Base-by-base conservation (phyloP, 1,140 invertebrate species). In the Ctenoplectra terminalis region DNA sequence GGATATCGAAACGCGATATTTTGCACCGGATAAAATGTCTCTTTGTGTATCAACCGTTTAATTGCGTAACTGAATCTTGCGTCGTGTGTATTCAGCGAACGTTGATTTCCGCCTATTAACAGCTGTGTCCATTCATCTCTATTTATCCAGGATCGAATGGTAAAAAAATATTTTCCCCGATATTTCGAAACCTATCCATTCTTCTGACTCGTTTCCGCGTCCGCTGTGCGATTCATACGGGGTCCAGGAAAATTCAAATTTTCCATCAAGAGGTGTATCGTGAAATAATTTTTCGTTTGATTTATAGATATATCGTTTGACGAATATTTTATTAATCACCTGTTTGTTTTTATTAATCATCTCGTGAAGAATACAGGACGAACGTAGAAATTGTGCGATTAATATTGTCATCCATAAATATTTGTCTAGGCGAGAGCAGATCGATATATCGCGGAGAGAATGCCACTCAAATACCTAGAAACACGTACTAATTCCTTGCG, bases 61-160 rank as follows among this genome's bases (percentile, higher is more conserved):
- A 77, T 77, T 56, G 74, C 50, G 50, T 77, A 77, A 76, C 61
- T 56, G 74, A 13, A 66, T 56, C 26, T 50, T 43, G 48, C 50
- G 48, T 43, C 37, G n/a, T 26, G 50, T 69, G 34, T 40, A 4
- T 67, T 43, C 74, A 11, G 37, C n/a, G 48, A 40, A 64, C 46
- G 34, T 76, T 77, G 63, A 77, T 77, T 77, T 69, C 52, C 50
- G 23, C 29, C 37, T 40, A 70, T 48, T 70, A 77, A 70, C 40
- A 69, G n/a, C 46, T 29, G 23, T 23, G 64, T 77, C 58, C 75
- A 34, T 77, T 70, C 37, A n/a, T 58, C 64, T 58, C 29, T 69
- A 46, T 77, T 77, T 77, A 31, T 5, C 1, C 17, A 23, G 23
- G 26, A 77, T 69, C 63, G 13, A 13, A 0, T 5, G 34, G 9